Percentiles rank a stretch among this genome's conserved stretches.
These are phyloP conservation scores for Hippocampus guttulatus DNA, from an alignment of 2,113 vertebrate genomes.

Conservation along the genomic window DNA sequence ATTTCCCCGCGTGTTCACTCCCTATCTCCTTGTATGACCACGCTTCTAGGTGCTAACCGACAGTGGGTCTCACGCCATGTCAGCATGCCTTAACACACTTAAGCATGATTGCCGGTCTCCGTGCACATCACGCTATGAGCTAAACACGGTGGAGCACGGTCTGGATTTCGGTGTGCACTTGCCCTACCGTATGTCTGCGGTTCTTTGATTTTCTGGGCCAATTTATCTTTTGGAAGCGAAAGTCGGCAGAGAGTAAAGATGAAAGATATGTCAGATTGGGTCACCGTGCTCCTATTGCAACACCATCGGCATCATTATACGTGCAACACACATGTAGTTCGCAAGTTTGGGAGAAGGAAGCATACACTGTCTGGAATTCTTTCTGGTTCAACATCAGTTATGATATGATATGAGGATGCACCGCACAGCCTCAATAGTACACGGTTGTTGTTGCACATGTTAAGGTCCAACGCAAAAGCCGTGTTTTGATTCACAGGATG, in stretches of 20 bases:
- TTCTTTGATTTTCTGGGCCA: not conserved
- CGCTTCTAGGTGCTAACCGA: constrained; percentile 27
- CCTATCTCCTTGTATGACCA: constrained; percentile 37
- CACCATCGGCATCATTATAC: not conserved
- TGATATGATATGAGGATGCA: too few species aligned
- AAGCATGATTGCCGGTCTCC: constrained; percentile 13
- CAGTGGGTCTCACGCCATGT: constrained; percentile 38
- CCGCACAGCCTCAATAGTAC: too few species aligned
- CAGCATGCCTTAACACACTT: constrained; percentile 33
- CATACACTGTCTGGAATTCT: not conserved
- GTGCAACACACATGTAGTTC: not conserved
- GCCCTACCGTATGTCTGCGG: not conserved
- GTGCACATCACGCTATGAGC: not conserved
- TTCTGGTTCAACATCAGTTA: not conserved
- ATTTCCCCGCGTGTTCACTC: constrained; percentile 3
- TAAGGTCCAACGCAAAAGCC: too few species aligned
- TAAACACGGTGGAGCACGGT: not conserved
- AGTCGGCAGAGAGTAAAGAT: constrained; percentile 15
- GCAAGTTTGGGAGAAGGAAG: not conserved
- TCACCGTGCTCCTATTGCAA: not conserved
- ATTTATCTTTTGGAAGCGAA: constrained; percentile 1
- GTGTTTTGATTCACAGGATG: too few species aligned
- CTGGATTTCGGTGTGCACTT: not conserved
- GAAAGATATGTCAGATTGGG: constrained; percentile 16
- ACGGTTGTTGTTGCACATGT: too few species aligned